Evolutionary conservation across 2,797 vertebrate genomes (phyloP).

Genomic region (Acipenser transmontanus): DNA sequence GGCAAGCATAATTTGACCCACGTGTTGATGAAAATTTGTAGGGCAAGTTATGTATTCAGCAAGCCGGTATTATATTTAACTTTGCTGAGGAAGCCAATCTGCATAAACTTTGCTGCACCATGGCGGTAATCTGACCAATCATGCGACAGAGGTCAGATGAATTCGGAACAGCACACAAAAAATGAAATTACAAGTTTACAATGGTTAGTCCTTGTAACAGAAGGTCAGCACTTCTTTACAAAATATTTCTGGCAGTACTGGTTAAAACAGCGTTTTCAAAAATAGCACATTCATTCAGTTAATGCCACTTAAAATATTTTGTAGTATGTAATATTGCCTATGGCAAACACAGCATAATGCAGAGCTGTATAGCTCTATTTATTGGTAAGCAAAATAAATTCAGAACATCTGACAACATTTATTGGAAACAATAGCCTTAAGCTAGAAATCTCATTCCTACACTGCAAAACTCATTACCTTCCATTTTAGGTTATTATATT

Average conservation of each 20-base stretch:
- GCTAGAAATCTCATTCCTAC: constrained; percentile 33
- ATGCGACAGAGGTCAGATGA: too few relatives aligned
- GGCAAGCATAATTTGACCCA: neutral
- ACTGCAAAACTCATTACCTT: constrained; percentile 49
- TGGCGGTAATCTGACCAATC: too few relatives aligned
- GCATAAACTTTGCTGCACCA: too few relatives aligned
- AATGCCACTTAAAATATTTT: neutral
- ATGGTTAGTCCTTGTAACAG: too few relatives aligned
- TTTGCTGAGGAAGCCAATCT: too few relatives aligned
- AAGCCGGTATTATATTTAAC: neutral
- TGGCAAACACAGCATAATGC: constrained; percentile 4
- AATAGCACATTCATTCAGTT: too few relatives aligned
- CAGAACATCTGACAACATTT: constrained; percentile 36
- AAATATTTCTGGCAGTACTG: too few relatives aligned
- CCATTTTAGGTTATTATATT: constrained; percentile 52
- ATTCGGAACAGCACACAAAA: too few relatives aligned
- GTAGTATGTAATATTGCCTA: neutral
- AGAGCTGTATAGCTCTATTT: constrained; percentile 20
- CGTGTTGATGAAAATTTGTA: neutral
- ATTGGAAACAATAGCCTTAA: constrained; percentile 19
- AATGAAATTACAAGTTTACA: too few relatives aligned
- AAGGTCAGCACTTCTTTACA: too few relatives aligned
- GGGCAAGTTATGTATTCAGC: neutral
- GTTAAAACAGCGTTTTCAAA: too few relatives aligned
- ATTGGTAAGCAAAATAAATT: constrained; percentile 30